Evolutionary conservation across 2,113 vertebrate species (phyloP).

Genomic region (Abramis brama): DNA sequence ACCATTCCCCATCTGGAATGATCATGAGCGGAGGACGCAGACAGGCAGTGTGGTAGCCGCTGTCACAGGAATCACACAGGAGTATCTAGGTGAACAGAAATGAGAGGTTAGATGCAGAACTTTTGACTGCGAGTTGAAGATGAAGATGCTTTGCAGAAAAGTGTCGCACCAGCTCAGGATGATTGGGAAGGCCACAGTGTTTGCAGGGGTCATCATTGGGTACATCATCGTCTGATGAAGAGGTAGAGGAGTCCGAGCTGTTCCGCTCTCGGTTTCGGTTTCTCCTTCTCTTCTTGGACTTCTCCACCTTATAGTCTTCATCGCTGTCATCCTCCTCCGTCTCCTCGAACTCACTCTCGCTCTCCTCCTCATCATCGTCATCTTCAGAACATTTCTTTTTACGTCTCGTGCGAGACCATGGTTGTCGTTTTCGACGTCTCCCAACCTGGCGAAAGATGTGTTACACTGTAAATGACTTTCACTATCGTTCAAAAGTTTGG

Average conservation of each 20-base stretch:
- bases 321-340: conserved; percentile 87
- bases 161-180: conserved; percentile 88
- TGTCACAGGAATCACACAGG: conserved; percentile 94
- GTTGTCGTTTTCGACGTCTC: conserved; percentile 79
- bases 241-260: conserved; percentile 78
- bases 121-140: background rate
- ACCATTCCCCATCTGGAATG: conserved; percentile 98
- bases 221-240: conserved; percentile 80
- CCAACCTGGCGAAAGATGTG: conserved; percentile 58
- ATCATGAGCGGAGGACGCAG: conserved; percentile 96
- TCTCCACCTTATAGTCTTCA: conserved; percentile 82
- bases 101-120: background rate
- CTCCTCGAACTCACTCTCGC: conserved; percentile 68
- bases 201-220: conserved; percentile 95
- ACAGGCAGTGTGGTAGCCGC: conserved; percentile 96
- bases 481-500: background rate
- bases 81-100: conserved; percentile 80
- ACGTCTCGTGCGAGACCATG: conserved; percentile 89
- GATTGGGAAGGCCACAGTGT: conserved; percentile 97
- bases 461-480: background rate
- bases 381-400: conserved; percentile 87
- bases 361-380: conserved; percentile 66
- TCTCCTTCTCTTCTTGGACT: conserved; percentile 73
- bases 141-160: background rate
- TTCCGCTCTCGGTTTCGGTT: conserved; percentile 78